Percentiles rank a stretch among this genome's conserved stretches.
Evolutionary conservation across 2,797 vertebrate genomes (phyloP).

Genomic region (Chaetophractus vellerosus): DNA sequence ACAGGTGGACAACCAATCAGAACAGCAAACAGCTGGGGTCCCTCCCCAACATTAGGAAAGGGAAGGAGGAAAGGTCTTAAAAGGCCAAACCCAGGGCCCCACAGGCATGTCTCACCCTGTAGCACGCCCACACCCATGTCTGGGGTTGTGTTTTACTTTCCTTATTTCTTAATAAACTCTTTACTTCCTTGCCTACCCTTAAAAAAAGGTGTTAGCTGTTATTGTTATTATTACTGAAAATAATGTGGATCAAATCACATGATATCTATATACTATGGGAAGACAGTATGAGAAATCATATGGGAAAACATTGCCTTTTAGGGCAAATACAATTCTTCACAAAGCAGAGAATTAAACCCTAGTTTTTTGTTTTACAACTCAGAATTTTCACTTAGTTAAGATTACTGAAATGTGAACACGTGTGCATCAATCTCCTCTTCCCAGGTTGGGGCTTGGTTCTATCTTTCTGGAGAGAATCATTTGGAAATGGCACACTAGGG

Average conservation of each 20-base stretch:
- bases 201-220: constrained; percentile 11
- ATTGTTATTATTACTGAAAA: constrained; percentile 50
- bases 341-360: constrained; percentile 44
- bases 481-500: not conserved
- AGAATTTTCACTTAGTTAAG: constrained; percentile 58
- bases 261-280: not conserved
- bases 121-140: no score
- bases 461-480: constrained; percentile 18
- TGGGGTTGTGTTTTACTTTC: no score
- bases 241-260: not conserved
- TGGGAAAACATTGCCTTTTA: constrained; percentile 42
- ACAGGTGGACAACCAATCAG: no score
- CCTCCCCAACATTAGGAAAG: no score
- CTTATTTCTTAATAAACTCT: no score
- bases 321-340: constrained; percentile 57
- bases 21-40: no score
- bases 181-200: no score
- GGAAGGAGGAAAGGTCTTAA: no score
- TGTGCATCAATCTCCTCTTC: constrained; percentile 1
- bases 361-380: constrained; percentile 28
- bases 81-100: no score
- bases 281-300: not conserved
- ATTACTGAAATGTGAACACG: constrained; percentile 37
- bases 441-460: not conserved
- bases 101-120: no score